phyloP scores from a whole-genome alignment of 2,113 vertebrate genomes.

The Acanthisitta chloris region DNA sequence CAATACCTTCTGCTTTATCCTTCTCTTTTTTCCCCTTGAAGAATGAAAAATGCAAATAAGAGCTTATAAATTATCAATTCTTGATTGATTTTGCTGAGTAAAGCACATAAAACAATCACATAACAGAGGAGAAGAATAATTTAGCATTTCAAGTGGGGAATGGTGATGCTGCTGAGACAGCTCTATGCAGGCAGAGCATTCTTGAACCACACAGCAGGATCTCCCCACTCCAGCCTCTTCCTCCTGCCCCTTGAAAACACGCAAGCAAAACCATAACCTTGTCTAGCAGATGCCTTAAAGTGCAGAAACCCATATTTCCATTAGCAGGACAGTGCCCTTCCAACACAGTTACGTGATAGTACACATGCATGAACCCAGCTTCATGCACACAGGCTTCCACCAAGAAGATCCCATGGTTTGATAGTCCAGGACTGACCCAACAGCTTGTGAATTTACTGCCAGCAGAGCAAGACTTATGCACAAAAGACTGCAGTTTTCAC shows the following conservation, averaged over 20 bases:
- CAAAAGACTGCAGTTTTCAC: neutral
- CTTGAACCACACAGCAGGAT: neutral
- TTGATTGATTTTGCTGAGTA: conserved; percentile 66
- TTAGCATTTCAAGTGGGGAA: conserved; percentile 31
- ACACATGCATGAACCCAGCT: neutral
- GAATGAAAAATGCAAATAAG: conserved; percentile 24
- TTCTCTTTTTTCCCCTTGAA: neutral
- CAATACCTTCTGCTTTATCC: neutral
- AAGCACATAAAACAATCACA: conserved; percentile 46
- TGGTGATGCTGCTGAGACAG: conserved; percentile 29
- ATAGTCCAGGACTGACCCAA: neutral
- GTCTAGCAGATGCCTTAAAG: neutral
- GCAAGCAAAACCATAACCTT: neutral
- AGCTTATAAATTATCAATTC: conserved; percentile 68
- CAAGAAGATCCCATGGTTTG: accelerated
- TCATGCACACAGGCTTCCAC: neutral
- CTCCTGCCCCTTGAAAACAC: neutral
- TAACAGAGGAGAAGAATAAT: conserved; percentile 31
- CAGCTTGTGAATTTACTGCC: neutral
- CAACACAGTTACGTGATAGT: neutral
- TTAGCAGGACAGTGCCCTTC: neutral
- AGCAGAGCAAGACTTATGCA: neutral
- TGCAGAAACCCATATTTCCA: neutral
- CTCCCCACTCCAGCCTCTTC: neutral
- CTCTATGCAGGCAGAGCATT: neutral